Percentiles rank a stretch among this genome's conserved stretches.
Conservation (phyloP, 2,888 invertebrate species). For the Stenchaetothrips biformis region DNA sequence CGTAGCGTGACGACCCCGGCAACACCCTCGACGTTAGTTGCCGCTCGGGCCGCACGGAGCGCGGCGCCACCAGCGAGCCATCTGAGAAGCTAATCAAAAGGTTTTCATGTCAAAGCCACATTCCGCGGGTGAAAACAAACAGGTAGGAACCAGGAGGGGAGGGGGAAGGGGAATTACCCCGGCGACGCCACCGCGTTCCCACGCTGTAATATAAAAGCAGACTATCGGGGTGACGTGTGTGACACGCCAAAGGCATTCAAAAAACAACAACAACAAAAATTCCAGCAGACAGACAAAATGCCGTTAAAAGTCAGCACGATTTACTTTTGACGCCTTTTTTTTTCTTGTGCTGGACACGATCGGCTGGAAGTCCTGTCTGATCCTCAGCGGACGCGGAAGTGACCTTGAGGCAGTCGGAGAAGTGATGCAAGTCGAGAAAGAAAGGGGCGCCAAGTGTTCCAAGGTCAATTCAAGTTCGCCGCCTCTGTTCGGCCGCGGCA, state of each 20-base stretch:
- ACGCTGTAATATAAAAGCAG: conserved; percentile 14
- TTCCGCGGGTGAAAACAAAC: neutral
- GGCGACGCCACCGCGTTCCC: conserved; percentile 5
- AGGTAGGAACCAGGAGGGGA: neutral
- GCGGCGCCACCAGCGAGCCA: neutral
- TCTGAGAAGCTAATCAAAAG: conserved; percentile 13
- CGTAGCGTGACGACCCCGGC: no score
- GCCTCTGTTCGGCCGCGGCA: neutral
- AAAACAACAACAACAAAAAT: no score
- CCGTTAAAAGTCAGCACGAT: no score
- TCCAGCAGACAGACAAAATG: no score
- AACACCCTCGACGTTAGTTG: no score
- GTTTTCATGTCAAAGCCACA: conserved; percentile 23
- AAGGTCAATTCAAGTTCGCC: neutral
- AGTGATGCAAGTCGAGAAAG: neutral
- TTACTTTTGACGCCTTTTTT: no score
- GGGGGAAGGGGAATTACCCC: neutral
- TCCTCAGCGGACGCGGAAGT: neutral
- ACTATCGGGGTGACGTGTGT: neutral
- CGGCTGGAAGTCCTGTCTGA: neutral
- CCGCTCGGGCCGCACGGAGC: no score
- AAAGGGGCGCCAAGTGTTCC: neutral
- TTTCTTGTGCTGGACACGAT: neutral
- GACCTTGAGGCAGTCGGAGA: neutral
- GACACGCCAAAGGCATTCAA: neutral